Evolutionary conservation across 2,113 vertebrate species (phyloP).

Genomic region (Neogobius melanostomus): DNA sequence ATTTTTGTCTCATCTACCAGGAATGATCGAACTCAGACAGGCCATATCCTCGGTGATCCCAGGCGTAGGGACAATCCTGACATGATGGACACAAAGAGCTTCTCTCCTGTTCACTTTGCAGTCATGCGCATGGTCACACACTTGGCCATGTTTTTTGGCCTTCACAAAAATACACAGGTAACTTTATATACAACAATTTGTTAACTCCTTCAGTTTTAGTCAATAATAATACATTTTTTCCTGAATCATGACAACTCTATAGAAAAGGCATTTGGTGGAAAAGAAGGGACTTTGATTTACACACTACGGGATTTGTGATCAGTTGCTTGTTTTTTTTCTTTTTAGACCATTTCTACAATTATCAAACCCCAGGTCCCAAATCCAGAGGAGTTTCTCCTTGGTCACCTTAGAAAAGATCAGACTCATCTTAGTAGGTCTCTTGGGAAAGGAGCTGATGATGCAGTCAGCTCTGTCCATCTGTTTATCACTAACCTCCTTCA

Average conservation of each 20-base stretch:
- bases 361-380: conserved; percentile 78
- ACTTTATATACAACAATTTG: too few species aligned
- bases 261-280: too few species aligned
- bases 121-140: conserved; percentile 86
- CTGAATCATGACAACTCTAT: too few species aligned
- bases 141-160: conserved; percentile 84
- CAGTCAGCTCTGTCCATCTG: conserved; percentile 76
- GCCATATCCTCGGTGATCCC: conserved; percentile 84
- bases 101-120: conserved; percentile 76
- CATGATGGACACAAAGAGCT: conserved; percentile 77
- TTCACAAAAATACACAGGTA: conserved; percentile 77
- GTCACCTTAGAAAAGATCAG: conserved; percentile 82
- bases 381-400: conserved; percentile 74
- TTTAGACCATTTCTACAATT: conserved; percentile 72
- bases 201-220: too few species aligned
- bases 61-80: conserved; percentile 53
- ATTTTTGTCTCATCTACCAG: conserved; percentile 40
- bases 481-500: conserved; percentile 76
- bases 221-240: too few species aligned
- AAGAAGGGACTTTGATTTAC: too few species aligned
- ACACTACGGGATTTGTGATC: not conserved
- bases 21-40: conserved; percentile 84
- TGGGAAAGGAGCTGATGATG: conserved; percentile 85
- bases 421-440: conserved; percentile 79
- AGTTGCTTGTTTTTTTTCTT: conserved; percentile 24